Conservation (phyloP, 2,113 vertebrate genomes). For the Calidris pugnax region DNA sequence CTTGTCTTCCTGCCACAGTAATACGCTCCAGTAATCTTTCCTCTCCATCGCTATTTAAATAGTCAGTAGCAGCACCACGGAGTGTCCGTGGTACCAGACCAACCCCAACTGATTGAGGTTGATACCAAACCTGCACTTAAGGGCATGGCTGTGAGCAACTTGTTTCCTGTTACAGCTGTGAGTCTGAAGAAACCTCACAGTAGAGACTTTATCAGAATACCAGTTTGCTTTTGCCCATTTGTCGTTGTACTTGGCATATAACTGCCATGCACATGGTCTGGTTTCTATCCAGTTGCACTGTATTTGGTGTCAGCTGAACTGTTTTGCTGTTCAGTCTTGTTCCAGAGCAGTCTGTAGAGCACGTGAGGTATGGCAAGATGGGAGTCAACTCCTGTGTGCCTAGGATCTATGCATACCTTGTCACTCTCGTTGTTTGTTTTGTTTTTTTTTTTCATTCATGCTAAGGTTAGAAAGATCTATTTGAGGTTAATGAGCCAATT, state of each 20-base stretch:
- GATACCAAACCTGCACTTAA: not conserved
- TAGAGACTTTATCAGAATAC: not conserved
- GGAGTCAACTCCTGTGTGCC: not conserved
- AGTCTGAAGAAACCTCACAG: not conserved
- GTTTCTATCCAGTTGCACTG: not conserved
- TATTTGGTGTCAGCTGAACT: not conserved
- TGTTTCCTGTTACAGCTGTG: not conserved
- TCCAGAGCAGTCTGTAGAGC: not conserved
- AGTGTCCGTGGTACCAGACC: not conserved
- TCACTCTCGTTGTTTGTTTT: not conserved
- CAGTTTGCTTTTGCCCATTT: not conserved
- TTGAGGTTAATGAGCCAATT: conserved; percentile 64
- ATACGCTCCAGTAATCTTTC: not conserved
- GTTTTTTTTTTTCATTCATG: not conserved
- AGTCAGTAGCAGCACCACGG: not conserved
- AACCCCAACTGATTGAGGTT: not conserved
- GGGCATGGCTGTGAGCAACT: not conserved
- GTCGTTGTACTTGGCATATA: not conserved
- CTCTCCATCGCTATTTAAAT: not conserved
- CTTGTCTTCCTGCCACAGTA: not conserved
- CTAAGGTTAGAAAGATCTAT: conserved; percentile 40
- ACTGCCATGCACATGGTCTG: not conserved
- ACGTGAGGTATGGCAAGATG: not conserved
- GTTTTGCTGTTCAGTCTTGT: not conserved
- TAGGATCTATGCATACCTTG: not conserved